Evolutionary conservation across 2,888 invertebrate species (phyloP).

Genomic region (Asteroscopus sphinx): DNA sequence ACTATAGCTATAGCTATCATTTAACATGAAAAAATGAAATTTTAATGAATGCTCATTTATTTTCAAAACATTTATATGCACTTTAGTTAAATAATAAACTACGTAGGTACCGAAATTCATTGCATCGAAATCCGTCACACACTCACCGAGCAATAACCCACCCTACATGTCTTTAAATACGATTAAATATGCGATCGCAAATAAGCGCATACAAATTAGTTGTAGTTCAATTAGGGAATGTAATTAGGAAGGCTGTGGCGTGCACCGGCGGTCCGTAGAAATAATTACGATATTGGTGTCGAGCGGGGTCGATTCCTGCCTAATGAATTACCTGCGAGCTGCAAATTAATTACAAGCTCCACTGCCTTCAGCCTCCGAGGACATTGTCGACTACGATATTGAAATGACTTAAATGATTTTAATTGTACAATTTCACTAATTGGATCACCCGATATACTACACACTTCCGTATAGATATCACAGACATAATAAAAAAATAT

Average conservation of each 20-base stretch:
- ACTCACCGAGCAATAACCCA: conserved; percentile 19
- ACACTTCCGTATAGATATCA: conserved; percentile 4
- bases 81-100: no score
- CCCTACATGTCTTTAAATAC: conserved; percentile 27
- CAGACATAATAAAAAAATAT: no score
- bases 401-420: conserved; percentile 56
- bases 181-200: conserved; percentile 36
- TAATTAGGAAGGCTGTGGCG: conserved; percentile 71
- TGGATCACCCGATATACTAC: conserved; percentile 18
- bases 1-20: no score
- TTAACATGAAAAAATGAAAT: no score
- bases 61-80: no score
- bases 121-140: conserved; percentile 7
- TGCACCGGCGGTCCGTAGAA: conserved; percentile 46
- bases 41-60: no score
- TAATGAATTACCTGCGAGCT: conserved; percentile 75
- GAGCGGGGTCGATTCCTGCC: conserved; percentile 65
- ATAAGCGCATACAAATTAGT: conserved; percentile 65
- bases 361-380: conserved; percentile 59
- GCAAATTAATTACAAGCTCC: conserved; percentile 74
- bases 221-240: conserved; percentile 74
- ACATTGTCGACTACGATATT: conserved; percentile 53
- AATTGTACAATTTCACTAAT: conserved; percentile 58
- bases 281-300: conserved; percentile 69
- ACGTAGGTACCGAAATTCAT: conserved; percentile 9